A percentile compares a stretch with the other conserved stretches of the same genome.
These are phyloP conservation scores for Idaea dimidiata DNA, from an alignment of 2,888 invertebrate genomes.

Conservation along the genomic window DNA sequence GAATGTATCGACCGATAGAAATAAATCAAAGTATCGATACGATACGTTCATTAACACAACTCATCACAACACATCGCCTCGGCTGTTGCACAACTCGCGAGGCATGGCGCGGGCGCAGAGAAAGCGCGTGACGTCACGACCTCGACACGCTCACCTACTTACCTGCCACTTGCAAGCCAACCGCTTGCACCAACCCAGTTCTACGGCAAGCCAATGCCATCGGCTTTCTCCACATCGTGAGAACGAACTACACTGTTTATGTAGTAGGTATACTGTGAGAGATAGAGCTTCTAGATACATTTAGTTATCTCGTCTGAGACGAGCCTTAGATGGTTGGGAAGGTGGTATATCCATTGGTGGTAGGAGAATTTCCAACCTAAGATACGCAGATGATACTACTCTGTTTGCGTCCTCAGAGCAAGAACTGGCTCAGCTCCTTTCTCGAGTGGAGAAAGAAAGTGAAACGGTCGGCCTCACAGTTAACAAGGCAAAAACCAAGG, in stretches of 20 bases:
- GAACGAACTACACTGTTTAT: slow-evolving; percentile 1
- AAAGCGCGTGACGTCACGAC: slow-evolving; percentile 79
- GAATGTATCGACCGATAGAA: background rate
- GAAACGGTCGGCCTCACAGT: too few species aligned
- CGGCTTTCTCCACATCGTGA: slow-evolving; percentile 55
- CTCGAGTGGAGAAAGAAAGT: too few species aligned
- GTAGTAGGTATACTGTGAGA: background rate
- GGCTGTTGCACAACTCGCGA: slow-evolving; percentile 60
- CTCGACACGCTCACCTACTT: slow-evolving; percentile 80
- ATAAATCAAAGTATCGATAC: slow-evolving; percentile 9
- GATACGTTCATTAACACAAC: slow-evolving; percentile 9
- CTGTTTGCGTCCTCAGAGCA: too few species aligned
- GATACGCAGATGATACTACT: too few species aligned
- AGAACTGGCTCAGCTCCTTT: too few species aligned
- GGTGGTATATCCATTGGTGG: too few species aligned
- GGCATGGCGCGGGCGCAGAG: slow-evolving; percentile 62
- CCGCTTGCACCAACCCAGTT: slow-evolving; percentile 68
- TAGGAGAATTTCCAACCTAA: too few species aligned
- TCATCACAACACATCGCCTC: slow-evolving; percentile 36
- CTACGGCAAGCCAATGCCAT: slow-evolving; percentile 58
- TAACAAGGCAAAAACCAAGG: too few species aligned
- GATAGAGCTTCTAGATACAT: background rate
- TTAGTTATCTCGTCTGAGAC: too few species aligned
- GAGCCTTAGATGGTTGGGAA: too few species aligned
- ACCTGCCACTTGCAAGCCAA: slow-evolving; percentile 50